These are phyloP conservation scores for Conus canariensis DNA, from an alignment of 2,888 invertebrate species.

Conservation along the genomic window DNA sequence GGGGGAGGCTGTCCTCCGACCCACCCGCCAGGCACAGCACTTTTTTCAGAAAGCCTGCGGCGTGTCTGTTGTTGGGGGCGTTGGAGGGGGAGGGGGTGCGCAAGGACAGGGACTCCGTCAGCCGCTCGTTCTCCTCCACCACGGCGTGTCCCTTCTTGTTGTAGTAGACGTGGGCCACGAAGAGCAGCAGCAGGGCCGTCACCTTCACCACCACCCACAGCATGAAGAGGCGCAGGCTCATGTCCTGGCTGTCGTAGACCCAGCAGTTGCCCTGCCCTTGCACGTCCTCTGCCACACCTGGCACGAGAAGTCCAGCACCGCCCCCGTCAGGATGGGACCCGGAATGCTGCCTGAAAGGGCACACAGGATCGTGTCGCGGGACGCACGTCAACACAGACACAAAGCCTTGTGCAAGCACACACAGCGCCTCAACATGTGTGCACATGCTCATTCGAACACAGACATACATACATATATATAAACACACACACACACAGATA, in stretches of 20 bases:
- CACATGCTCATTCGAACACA: neutral
- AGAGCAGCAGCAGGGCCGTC: conserved; percentile 77
- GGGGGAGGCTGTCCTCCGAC: too few relatives aligned
- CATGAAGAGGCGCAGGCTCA: conserved; percentile 77
- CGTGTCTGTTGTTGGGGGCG: too few relatives aligned
- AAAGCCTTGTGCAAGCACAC: neutral
- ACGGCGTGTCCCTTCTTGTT: conserved; percentile 3
- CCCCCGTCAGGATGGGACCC: conserved; percentile 86
- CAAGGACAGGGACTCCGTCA: neutral
- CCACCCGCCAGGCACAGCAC: too few relatives aligned
- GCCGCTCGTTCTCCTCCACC: conserved; percentile 17
- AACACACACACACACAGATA: too few relatives aligned
- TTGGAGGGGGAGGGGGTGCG: too few relatives aligned
- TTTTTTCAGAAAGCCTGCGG: too few relatives aligned
- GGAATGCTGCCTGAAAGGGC: conserved; percentile 80
- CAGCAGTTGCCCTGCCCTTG: conserved; percentile 84
- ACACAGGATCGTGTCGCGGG: neutral
- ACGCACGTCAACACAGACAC: neutral
- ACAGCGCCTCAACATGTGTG: neutral
- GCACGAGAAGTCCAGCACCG: conserved; percentile 86
- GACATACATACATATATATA: neutral
- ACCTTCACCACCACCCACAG: conserved; percentile 57
- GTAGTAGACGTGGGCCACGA: conserved; percentile 80
- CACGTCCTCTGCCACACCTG: conserved; percentile 85
- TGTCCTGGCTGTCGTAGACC: conserved; percentile 83